Conservation (phyloP, 2,797 vertebrate genomes). For the Discoglossus pictus region DNA sequence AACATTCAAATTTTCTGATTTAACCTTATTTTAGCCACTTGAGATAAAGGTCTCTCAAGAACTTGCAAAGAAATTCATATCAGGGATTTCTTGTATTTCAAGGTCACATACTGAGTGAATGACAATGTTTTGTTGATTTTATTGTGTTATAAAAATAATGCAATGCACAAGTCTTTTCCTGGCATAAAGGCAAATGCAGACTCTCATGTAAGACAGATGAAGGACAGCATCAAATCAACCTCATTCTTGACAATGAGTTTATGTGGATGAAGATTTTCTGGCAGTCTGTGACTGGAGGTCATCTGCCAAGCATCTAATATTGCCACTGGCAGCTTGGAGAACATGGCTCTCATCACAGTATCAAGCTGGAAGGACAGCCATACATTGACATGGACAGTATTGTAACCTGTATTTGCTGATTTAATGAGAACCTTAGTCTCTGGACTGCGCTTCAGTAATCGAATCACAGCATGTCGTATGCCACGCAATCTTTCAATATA, state of each 20-base stretch:
- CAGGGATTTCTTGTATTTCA: no score
- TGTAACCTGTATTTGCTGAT: neutral
- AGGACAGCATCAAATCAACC: conserved; percentile 12
- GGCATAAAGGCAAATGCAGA: no score
- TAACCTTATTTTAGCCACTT: no score
- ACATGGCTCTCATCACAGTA: conserved; percentile 3
- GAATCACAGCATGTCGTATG: neutral
- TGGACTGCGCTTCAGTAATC: neutral
- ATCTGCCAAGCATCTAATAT: conserved; percentile 30
- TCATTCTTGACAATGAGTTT: conserved; percentile 16
- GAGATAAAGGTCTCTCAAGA: no score
- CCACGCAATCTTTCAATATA: neutral
- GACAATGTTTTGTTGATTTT: no score
- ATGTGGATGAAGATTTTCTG: conserved; percentile 9
- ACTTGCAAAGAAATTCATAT: no score
- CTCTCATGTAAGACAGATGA: conserved; percentile 1
- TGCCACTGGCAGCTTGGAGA: conserved; percentile 3
- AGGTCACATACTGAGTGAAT: no score
- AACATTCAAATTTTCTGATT: no score
- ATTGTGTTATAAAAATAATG: no score
- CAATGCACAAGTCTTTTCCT: no score
- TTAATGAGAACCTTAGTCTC: neutral
- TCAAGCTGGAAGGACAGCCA: conserved; percentile 23
- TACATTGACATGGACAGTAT: neutral
- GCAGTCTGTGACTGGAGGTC: conserved; percentile 20